Evolutionary conservation across 92 coral and sea anemone genomes (phyloP).

Genomic region (Palythoa heliodiscus): DNA sequence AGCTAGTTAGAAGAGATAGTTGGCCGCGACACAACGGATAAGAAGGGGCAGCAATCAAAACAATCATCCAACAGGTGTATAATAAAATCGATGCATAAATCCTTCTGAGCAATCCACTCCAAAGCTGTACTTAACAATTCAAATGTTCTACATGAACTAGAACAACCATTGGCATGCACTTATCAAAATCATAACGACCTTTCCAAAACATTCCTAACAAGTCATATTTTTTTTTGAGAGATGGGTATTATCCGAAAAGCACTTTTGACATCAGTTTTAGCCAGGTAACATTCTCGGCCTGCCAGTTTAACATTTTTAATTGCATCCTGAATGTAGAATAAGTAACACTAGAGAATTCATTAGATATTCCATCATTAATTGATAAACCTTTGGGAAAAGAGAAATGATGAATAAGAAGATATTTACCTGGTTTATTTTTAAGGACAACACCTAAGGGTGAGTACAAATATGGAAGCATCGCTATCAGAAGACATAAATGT

Average conservation of each 20-base stretch:
- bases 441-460: conserved; percentile 73
- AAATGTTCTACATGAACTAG: conserved; percentile 47
- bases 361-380: conserved; percentile 59
- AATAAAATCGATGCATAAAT: conserved; percentile 29
- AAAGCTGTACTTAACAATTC: conserved; percentile 55
- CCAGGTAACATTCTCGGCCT: conserved; percentile 45
- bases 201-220: conserved; percentile 54
- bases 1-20: conserved; percentile 19
- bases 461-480: too few relatives aligned
- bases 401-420: conserved; percentile 66
- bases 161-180: too few relatives aligned
- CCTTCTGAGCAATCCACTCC: conserved; percentile 54
- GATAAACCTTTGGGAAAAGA: conserved; percentile 62
- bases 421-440: conserved; percentile 68
- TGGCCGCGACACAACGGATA: conserved; percentile 18
- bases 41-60: conserved; percentile 41
- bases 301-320: conserved; percentile 1
- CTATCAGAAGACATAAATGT: too few relatives aligned
- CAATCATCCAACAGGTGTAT: conserved; percentile 59
- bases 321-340: conserved; percentile 41
- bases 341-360: conserved; percentile 23
- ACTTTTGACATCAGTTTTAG: conserved; percentile 58
- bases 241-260: conserved; percentile 56
- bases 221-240: conserved; percentile 46
- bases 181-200: conserved; percentile 36